Evolutionary conservation across 2,888 invertebrate genomes (phyloP).

Genomic region (Dromius quadrimaculatus): DNA sequence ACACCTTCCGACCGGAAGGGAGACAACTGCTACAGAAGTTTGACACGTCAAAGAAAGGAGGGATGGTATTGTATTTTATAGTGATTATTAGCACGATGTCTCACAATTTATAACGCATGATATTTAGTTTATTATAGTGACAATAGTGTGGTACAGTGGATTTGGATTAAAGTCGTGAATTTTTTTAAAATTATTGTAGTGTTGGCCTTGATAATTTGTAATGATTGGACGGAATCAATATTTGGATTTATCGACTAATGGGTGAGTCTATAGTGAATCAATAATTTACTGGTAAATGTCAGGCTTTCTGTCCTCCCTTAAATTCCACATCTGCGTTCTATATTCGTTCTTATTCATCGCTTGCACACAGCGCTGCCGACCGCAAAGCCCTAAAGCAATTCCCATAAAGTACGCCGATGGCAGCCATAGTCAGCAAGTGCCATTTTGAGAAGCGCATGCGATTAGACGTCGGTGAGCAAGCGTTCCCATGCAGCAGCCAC

Average conservation of each 20-base stretch:
- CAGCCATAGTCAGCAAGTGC: conserved; percentile 26
- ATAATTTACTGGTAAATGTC: too few species aligned
- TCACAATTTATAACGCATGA: conserved; percentile 31
- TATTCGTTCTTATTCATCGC: too few species aligned
- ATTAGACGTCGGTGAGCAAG: conserved; percentile 48
- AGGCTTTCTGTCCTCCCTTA: too few species aligned
- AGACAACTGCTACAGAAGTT: conserved; percentile 18
- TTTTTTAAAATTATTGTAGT: too few species aligned
- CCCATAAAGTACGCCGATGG: too few species aligned
- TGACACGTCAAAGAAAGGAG: background rate
- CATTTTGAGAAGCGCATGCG: conserved; percentile 55
- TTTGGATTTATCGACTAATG: too few species aligned
- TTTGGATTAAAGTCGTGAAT: too few species aligned
- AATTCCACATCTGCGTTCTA: too few species aligned
- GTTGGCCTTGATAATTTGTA: too few species aligned
- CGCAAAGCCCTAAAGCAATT: too few species aligned
- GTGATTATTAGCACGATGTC: conserved; percentile 39
- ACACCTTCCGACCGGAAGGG: conserved; percentile 44
- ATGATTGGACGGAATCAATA: too few species aligned
- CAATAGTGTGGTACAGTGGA: background rate
- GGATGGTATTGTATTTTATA: conserved; percentile 23
- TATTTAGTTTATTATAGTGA: conserved; percentile 26
- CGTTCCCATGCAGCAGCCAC: conserved; percentile 56
- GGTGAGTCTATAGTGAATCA: too few species aligned
- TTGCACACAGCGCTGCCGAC: background rate